Percentiles rank a stretch among this genome's conserved stretches.
phyloP scores from a whole-genome alignment of 2,888 invertebrate genomes.

The Lymantria dispar region DNA sequence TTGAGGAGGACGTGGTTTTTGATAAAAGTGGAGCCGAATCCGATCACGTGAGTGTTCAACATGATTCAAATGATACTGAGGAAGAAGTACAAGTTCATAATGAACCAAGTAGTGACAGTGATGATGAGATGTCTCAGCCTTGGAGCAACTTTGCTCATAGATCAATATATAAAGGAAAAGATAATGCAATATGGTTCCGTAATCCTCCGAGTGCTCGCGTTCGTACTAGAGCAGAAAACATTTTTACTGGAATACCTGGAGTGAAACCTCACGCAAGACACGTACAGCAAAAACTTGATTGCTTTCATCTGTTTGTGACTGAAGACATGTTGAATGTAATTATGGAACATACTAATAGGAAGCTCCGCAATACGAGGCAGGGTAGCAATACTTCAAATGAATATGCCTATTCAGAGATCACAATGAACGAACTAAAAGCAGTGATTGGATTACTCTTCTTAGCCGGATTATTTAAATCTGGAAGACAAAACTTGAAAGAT shows the following conservation, averaged over 20 bases:
- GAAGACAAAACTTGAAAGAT: slow-evolving; percentile 1
- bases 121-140: neutral
- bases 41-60: neutral
- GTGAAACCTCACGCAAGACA: neutral
- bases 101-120: neutral
- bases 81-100: neutral
- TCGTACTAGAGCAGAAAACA: neutral
- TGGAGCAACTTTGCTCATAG: neutral
- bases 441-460: slow-evolving; percentile 4
- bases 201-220: neutral
- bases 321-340: neutral
- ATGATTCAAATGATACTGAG: neutral
- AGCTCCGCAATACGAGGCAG: slow-evolving; percentile 1
- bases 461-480: slow-evolving; percentile 7
- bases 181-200: neutral
- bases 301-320: neutral
- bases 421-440: slow-evolving; percentile 2
- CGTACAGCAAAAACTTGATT: neutral
- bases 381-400: slow-evolving; percentile 3
- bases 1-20: neutral
- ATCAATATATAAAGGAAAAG: neutral
- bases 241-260: neutral
- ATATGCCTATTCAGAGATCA: slow-evolving; percentile 6
- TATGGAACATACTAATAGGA: neutral
- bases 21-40: neutral